Base-by-base conservation (phyloP, 2,888 invertebrate genomes). In the Melieria picta region DNA sequence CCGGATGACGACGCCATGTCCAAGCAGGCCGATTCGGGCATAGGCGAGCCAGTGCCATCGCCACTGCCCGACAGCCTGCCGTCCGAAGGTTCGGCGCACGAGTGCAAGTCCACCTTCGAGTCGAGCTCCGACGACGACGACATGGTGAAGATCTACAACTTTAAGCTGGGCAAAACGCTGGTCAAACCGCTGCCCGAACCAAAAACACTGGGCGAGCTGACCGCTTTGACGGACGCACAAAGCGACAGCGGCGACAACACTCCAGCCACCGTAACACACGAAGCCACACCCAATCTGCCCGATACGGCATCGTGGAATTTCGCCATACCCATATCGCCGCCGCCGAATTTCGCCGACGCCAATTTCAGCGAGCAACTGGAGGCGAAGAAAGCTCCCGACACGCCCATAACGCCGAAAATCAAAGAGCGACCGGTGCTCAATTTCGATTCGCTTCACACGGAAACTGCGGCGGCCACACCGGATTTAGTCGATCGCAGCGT, bases 41-140 rank as follows among this genome's bases (percentile, higher is more conserved):
- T 85, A 57, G 85, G 85, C 1, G 86, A 85, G 55, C 81, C 81
- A 0, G 77, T 80, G 7, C 83, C 81, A 4, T 82, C 84, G 4
- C 82, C 82, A 11, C 73, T 80, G 4, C 84, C 83, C 3, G 82
- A 81, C 42, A 80, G 79, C 16, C 66, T 78, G 9, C 77, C 78
- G 1, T 75, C 77, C 1, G 77, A 77, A 43, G 73, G 73, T 6
- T 79, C 79, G 5, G 75, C 74, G 48, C 67, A 77, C 48, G 79
- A 82, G 55, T 78, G 78, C 3, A 80, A 83, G 56, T 76, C 80
- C 0, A 79, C 77, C 0, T 75, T 81, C n/a, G 86, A 85, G 71
- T 84, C 85, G 11, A 86, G 86, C 60, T 87, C 86, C 7, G 87
- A 87, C 71, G 86, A 87, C 61, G 87, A 86, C 48, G 86, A 86